phyloP scores from a whole-genome alignment of 2,797 vertebrate species.

The Columba guinea region DNA sequence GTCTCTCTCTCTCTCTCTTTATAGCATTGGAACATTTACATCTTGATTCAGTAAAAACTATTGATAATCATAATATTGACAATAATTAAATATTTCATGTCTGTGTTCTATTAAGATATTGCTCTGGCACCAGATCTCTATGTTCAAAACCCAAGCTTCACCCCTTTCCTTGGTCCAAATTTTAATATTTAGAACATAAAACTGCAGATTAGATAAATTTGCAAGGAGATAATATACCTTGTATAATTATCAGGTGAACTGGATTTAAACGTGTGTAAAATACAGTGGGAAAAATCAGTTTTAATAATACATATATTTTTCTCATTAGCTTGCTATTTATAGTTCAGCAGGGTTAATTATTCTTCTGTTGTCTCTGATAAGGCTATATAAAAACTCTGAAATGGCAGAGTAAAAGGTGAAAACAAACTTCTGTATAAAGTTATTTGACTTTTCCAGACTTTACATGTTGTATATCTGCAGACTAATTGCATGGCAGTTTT shows the following conservation, averaged over 20 bases:
- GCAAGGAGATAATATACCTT: neutral
- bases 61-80: neutral
- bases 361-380: neutral
- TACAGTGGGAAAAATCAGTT: neutral
- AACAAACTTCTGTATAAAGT: neutral
- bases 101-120: neutral
- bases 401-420: neutral
- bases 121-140: neutral
- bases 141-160: neutral
- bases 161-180: neutral
- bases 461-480: neutral
- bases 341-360: neutral
- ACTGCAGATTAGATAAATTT: neutral
- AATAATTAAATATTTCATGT: neutral
- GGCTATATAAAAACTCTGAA: neutral
- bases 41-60: neutral
- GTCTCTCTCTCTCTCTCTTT: neutral
- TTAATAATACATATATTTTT: conserved; percentile 1
- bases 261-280: neutral
- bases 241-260: neutral
- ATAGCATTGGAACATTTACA: neutral
- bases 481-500: neutral
- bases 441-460: neutral
- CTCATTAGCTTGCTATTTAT: neutral
- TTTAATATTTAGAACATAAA: neutral